Percentiles rank a stretch among this genome's conserved stretches.
These are phyloP conservation scores for Meloidogyne hapla DNA, from an alignment of 1,140 invertebrate species.

Conservation along the genomic window DNA sequence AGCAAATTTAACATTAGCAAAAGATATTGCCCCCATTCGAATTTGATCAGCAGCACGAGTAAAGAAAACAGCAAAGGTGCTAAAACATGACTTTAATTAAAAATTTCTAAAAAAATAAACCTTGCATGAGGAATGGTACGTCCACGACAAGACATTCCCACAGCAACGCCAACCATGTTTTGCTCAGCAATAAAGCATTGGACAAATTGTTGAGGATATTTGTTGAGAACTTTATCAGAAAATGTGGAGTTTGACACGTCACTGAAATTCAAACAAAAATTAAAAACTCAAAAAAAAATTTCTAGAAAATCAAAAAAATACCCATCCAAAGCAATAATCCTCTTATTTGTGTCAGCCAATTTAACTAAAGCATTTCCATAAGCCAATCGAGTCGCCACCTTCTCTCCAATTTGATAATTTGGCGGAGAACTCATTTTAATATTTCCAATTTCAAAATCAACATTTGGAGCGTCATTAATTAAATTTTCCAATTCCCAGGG, in stretches of 20 bases:
- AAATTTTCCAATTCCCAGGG: constrained; percentile 70
- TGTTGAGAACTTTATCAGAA: constrained; percentile 83
- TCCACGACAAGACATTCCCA: constrained; percentile 71
- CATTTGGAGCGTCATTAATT: constrained; percentile 72
- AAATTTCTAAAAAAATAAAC: constrained; percentile 23
- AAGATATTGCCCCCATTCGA: constrained; percentile 96
- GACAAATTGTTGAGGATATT: constrained; percentile 77
- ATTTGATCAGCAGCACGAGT: constrained; percentile 94
- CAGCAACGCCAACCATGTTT: constrained; percentile 80
- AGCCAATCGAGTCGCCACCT: constrained; percentile 84
- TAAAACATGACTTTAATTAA: constrained; percentile 67
- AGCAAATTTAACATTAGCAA: constrained; percentile 92
- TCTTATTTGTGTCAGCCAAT: constrained; percentile 76
- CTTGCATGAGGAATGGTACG: constrained; percentile 61
- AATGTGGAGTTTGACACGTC: constrained; percentile 99
- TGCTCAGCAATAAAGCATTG: constrained; percentile 92
- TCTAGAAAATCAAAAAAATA: neutral
- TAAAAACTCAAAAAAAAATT: neutral
- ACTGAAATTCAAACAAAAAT: constrained; percentile 70
- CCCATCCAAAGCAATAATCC: constrained; percentile 65
- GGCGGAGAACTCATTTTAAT: constrained; percentile 77
- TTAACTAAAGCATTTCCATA: constrained; percentile 92
- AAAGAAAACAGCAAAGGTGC: constrained; percentile 96
- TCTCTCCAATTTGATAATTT: constrained; percentile 74
- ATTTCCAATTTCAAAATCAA: constrained; percentile 72